Evolutionary conservation across 2,888 invertebrate genomes (phyloP).

Genomic region (Netelia virgata): DNA sequence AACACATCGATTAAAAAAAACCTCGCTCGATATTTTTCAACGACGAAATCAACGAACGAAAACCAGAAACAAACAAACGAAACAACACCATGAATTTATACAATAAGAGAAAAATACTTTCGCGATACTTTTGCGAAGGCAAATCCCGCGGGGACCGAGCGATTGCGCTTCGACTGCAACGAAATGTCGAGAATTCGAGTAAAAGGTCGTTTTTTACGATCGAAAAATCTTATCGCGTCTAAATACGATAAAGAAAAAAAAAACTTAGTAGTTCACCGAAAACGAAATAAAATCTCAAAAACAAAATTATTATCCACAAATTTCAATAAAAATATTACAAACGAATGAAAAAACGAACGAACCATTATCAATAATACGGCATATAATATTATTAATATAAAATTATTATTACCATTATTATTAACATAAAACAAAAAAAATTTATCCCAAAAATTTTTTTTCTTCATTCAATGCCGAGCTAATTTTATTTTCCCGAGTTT

Average conservation of each 20-base stretch:
- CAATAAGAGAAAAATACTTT: too few relatives aligned
- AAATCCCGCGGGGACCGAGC: background rate
- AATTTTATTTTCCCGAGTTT: background rate
- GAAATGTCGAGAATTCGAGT: conserved; percentile 43
- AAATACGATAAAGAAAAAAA: background rate
- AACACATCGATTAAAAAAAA: conserved; percentile 23
- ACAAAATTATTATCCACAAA: too few relatives aligned
- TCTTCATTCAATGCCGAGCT: background rate
- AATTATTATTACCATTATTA: too few relatives aligned
- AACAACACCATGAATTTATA: background rate
- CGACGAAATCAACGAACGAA: background rate
- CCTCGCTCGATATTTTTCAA: conserved; percentile 6
- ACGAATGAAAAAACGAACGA: too few relatives aligned
- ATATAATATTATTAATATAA: too few relatives aligned
- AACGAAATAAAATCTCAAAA: background rate
- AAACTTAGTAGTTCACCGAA: background rate
- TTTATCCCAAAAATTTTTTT: too few relatives aligned
- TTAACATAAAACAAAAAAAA: too few relatives aligned
- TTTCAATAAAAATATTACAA: too few relatives aligned
- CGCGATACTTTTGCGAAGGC: background rate
- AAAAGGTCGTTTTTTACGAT: conserved; percentile 41
- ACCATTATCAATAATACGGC: too few relatives aligned
- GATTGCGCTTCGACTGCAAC: conserved; percentile 13
- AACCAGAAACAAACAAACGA: background rate
- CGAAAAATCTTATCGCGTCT: background rate